Evolutionary conservation across 2,888 invertebrate genomes (phyloP).

Genomic region (Nipponacmea schrenckii): DNA sequence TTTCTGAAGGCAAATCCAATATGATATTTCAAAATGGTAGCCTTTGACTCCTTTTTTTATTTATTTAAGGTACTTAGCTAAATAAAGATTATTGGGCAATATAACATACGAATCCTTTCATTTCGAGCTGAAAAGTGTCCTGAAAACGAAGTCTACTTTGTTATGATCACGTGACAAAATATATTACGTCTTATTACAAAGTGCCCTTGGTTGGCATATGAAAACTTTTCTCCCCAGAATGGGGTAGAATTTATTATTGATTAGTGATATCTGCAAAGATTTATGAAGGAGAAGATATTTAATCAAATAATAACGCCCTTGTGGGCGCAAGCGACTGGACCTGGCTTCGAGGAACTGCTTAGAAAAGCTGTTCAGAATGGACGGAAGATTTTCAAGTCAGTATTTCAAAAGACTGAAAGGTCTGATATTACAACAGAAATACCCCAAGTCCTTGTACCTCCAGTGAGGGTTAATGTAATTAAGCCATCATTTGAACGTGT

Average conservation of each 20-base stretch:
- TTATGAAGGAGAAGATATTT: conserved; percentile 12
- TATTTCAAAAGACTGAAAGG: conserved; percentile 14
- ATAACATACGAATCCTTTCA: too few species aligned
- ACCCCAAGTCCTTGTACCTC: conserved; percentile 9
- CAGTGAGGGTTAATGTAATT: neutral
- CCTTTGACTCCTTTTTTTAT: too few species aligned
- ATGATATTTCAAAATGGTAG: too few species aligned
- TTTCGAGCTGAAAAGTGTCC: too few species aligned
- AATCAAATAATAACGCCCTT: conserved; percentile 24
- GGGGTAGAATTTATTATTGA: neutral
- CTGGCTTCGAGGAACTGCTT: conserved; percentile 7
- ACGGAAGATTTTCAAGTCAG: conserved; percentile 16
- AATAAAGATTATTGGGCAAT: too few species aligned
- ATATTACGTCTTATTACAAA: too few species aligned
- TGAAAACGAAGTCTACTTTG: too few species aligned
- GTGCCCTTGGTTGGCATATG: too few species aligned
- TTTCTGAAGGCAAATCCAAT: too few species aligned
- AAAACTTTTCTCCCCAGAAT: neutral
- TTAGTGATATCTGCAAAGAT: neutral
- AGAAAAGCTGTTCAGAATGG: conserved; percentile 20
- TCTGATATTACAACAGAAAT: conserved; percentile 6
- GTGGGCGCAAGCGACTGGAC: conserved; percentile 26
- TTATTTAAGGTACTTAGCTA: too few species aligned
- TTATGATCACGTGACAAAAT: too few species aligned
- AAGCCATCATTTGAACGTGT: conserved; percentile 3